Base-by-base conservation (phyloP, 2,888 invertebrate genomes). In the Odontothrips loti region DNA sequence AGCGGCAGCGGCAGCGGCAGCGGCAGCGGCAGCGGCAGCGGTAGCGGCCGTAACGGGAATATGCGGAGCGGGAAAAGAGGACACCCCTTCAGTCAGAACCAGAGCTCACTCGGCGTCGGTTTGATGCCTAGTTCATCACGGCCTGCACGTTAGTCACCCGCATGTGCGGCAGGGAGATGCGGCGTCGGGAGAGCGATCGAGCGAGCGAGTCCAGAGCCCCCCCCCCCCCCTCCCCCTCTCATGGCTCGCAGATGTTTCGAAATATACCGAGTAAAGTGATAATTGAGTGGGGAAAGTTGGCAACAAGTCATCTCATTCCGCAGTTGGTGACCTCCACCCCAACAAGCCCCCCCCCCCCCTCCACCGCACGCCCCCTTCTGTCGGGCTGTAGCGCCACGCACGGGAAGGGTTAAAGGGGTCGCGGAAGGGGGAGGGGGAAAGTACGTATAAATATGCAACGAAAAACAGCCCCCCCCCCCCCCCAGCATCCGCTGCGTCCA, bases 261-360 rank as follows among this genome's bases (percentile, higher is more conserved):
- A 58, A 58, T 58, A 58, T 58, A 58, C 58, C 58, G 58, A 58
- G 58, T 58, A 58, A 58, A 58, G 58, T 58, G 58, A 58, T 58
- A 58, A 58, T 58, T 58, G 58, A 58, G 58, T 58, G 58, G 58
- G n/a, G 58, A 58, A 58, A 58, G 15, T 58, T 58, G 58, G 58
- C 58, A 58, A 58, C 58, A 58, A 58, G 58, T 58, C 58, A 58
- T 58, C 58, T 58, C 58, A 2, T 58, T 11, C 11, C 58, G 58
- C 58, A 11, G 11, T 17, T 58, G 17, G 58, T 58, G 58, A 58
- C 58, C 58, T 58, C 34, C 34, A 43, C 34, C 34, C 34, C 34
- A 43, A 43, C 34, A 43, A 11, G 58, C 58, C 6, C 58, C 15
- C 58, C 58, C 58, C 15, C 58, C 17, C 12, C 58, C 58, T 0